Evolutionary conservation across 1,140 invertebrate genomes (phyloP), one percentile per base, ranked within the genome.

Genomic region (Calephelis virginiensis): DNA sequence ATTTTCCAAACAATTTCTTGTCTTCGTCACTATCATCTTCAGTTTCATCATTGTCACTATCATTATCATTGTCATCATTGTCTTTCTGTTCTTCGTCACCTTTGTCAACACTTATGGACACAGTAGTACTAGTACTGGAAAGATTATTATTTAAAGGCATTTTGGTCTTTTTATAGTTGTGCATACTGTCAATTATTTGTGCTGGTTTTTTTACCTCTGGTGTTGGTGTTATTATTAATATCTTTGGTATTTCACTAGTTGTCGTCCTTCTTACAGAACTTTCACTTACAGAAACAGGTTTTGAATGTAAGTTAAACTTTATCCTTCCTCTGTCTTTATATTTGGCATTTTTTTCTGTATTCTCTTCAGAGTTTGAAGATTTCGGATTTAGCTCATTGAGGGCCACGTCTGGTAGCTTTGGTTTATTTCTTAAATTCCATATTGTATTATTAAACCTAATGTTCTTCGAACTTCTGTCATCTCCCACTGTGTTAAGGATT

Each of bases 251-350:
- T 77, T 81, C 76, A 10, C 78, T 82, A 5, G 82, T 75, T 50
- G 61, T 75, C 0, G 74, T 64, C 64, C 81, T 82, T 74, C 74
- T 78, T n/a, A 75, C 63, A 53, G 75, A 43, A 61, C 77, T 82
- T 75, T 74, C 78, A 49, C 85, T 87, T 14, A 75, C 82, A 14
- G 84, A 75, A n/a, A 75, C 82, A 14, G 84, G 74, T 74, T 85
- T 87, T 6, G 70, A 49, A 61, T 78, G 75, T n/a, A 81, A 40
- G 59, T 76, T 72, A 71, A 81, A 91, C 70, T 79, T 77, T 11
- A 89, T 74, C 65, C 85, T 89, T 82, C 89, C 89, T 69, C 89
- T 82, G 56, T 88, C 81, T 73, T 91, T 91, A 63, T 88, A 89
- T 78, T 91, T 91, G 17, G 81, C 82, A 76, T 89, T 89, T 77